Base-by-base conservation (phyloP, 2,113 vertebrate species). In the Mormyrus iriodes region DNA sequence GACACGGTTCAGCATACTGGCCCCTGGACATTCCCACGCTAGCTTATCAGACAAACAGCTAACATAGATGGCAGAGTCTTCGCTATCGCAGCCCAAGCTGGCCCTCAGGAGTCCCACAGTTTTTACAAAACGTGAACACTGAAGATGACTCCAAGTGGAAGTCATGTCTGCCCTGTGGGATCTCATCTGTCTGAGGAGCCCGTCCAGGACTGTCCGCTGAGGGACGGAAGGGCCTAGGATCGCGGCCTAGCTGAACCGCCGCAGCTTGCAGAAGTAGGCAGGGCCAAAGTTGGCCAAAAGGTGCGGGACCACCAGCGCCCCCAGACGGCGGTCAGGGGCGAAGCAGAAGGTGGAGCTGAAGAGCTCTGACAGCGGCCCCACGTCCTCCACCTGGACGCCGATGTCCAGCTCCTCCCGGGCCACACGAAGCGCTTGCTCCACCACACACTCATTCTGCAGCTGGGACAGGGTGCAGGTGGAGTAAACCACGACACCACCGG, bases 211-310 rank as follows among this genome's bases (percentile, higher is more conserved):
- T 19, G 73, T 39, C 73, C 0, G 35, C 73, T 19, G 35, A 39
- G 13, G 73, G 17, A 21, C 31, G 17, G 35, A 42, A 79, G 35
- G 35, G 15, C 17, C 4, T 13, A 19, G 12, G 35, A 76, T 42
- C 5, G 73, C 1, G 4, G 39, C 65, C 92, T 96, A 96, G 0
- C 92, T 93, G 17, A 95, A 51, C 48, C 96, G 95, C 52, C 49
- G 90, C 13, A 99, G 92, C 91, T 97, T 99, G 94, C 98, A 99
- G 94, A 99, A 96, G 93, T 97, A 99, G 93, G 96, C 96, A 6
- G 98, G 98, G 52, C 98, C 98, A 84, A 98, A 99, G 95, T 99
- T 99, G 89, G 97, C 96, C 0, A 95, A 94, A 88, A 99, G 95
- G 92, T 99, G 97, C 8, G 98, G 98, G 49, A 99, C 92, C 52